Conservation (phyloP, 2,113 vertebrate species). For the Grammomys dolichurus region DNA sequence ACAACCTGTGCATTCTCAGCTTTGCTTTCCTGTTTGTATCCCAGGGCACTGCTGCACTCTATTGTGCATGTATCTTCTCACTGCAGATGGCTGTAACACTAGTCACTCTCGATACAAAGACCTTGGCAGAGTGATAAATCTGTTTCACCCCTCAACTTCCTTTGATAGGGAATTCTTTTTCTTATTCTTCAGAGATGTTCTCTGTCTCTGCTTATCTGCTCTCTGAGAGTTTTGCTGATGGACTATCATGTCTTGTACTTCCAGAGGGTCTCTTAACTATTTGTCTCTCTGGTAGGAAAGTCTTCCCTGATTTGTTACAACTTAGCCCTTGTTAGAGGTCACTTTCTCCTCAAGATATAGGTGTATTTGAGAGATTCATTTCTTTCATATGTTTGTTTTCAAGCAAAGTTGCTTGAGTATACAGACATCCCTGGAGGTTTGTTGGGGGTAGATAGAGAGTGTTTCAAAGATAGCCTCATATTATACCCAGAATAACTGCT, state of each 20-base stretch:
- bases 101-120: background rate
- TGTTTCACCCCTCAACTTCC: background rate
- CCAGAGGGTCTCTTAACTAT: background rate
- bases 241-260: background rate
- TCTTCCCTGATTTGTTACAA: background rate
- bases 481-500: conserved; percentile 65
- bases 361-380: conserved; percentile 14
- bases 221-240: background rate
- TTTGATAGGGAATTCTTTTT: background rate
- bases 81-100: background rate
- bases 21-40: background rate
- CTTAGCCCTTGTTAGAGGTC: background rate
- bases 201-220: background rate
- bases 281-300: background rate
- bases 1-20: background rate
- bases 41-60: no score
- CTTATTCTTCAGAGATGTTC: background rate
- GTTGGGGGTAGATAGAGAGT: conserved; percentile 19
- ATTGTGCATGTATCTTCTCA: background rate
- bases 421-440: background rate
- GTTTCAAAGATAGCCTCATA: conserved; percentile 49
- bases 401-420: background rate
- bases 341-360: conserved; percentile 41
- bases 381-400: conserved; percentile 46
- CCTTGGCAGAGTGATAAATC: background rate